A percentile compares a stretch with the other conserved stretches of the same genome.
Conservation (phyloP, 2,888 invertebrate genomes). For the Drymonia ruficornis region DNA sequence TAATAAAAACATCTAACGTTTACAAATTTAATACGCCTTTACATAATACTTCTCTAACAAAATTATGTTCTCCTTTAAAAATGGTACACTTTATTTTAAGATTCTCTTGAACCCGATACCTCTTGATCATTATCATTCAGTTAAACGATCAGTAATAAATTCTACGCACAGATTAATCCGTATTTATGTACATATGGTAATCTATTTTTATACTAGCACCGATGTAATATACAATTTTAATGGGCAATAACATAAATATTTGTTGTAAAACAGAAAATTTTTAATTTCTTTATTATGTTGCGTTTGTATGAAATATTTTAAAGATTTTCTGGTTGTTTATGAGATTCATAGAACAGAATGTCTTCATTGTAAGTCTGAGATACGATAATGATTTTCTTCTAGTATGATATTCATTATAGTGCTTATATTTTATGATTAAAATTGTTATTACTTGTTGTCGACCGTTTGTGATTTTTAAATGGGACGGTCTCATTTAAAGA, state of each 20-base stretch:
- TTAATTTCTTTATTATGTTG: background rate
- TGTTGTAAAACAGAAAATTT: background rate
- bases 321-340: background rate
- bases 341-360: background rate
- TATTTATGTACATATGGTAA: conserved; percentile 27
- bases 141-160: conserved; percentile 48
- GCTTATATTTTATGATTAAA: background rate
- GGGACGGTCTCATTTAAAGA: too few relatives aligned
- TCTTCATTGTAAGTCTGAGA: background rate
- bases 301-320: background rate
- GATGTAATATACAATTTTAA: conserved; percentile 9
- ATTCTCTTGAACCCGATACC: conserved; percentile 34
- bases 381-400: background rate
- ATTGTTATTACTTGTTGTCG: too few relatives aligned
- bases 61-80: conserved; percentile 5
- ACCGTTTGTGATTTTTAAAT: too few relatives aligned
- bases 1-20: too few relatives aligned
- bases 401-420: background rate
- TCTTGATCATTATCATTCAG: conserved; percentile 45
- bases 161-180: conserved; percentile 26
- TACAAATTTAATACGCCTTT: too few relatives aligned
- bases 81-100: conserved; percentile 34
- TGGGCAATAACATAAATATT: conserved; percentile 9
- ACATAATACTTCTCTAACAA: too few relatives aligned
- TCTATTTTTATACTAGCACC: conserved; percentile 13